Base-by-base conservation (phyloP, 2,797 vertebrate genomes). In the Microcaecilia unicolor region DNA sequence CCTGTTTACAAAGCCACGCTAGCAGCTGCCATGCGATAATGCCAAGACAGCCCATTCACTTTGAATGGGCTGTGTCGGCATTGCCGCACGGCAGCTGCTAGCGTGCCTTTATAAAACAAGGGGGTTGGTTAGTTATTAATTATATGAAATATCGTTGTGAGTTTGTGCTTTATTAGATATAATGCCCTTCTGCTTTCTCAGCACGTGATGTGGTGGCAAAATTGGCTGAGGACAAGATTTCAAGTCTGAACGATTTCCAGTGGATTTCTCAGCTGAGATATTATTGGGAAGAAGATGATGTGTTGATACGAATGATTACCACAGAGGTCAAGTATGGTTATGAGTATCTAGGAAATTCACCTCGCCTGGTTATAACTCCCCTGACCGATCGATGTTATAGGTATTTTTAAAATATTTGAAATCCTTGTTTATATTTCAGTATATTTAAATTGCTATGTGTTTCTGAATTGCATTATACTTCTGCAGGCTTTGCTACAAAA, bases 211-310 rank as follows among this genome's bases (percentile, higher is more conserved):
- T 96, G 33, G 91, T 97, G 22, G 80, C 78, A 30, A 88, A 87
- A 55, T 49, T 98, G 45, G 70, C 59, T 11, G 51, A 87, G 38
- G 83, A 87, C 13, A 31, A 50, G 5, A 22, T 94, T 45, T 82
- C 59, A 8, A 85, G 85, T 15, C 64, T 92, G 24, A 92, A 80
- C 23, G 86, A 96, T 64, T 98, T 96, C 72, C 80, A 86, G 13
- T 98, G 89, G 92, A 88, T 92, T 64, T 95, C 90, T 31, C 93
- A 97, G 61, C 74, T 98, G 51, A 84, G 89, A 22, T 96, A 96
- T 59, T 93, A 85, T 67, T 95, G 92, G 92, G 74, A 84, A 36
- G 74, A 48, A 1, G 58, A 41, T 1, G 70, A 93, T 3, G 92
- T 93, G 11, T 67, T 79, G 12, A 73, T 97, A 22, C 56, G 81